Base-by-base conservation (phyloP, 2,113 vertebrate species). In the Pavo muticus region DNA sequence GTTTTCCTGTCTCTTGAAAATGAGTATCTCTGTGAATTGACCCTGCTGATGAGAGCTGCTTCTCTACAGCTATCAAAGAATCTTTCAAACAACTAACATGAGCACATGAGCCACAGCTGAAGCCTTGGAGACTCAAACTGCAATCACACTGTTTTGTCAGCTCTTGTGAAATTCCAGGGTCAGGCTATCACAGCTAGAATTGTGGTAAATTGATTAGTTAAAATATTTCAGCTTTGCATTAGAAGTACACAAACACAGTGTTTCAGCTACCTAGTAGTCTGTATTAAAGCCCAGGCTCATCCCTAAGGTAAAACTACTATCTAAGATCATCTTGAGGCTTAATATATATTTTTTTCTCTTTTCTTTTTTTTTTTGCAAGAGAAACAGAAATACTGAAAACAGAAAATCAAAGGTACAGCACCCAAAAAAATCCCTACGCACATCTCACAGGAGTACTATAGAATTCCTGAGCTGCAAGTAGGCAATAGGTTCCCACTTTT, bases 391-490 rank as follows among this genome's bases (percentile, higher is more conserved):
- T 50, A 50, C 48, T 50, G 71, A 10, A 54, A 84, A 68, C 83
- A 78, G 32, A 69, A 63, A 42, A 16, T 75, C 32, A 44, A 90
- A 84, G 21, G 12, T n/a, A 64, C 6, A 84, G 29, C 6, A 84
- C 25, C 50, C 52, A 86, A 83, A 90, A 84, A 80, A 88, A 81
- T 60, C 52, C 52, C 32, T 72, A 50, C 80, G 44, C 37, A 91
- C 39, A 74, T 45, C 29, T 86, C 42, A 69, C 18, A 4, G 9
- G 0, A 71, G 35, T 48, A 88, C 78, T 44, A 75, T 44, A 88
- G 72, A 90, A 94, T 88, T 95, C 93, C 80, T 88, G 57, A 93
- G 44, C 70, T 84, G 35, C 75, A 88, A 95, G 73, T 11, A 88
- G 70, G 88, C 73, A 81, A 52, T 20, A 21, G 63, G 77, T 48